Percentiles rank a stretch among this genome's conserved stretches.
Evolutionary conservation across 2,888 invertebrate genomes (phyloP).

Genomic region (Conops quadrifasciatus): DNA sequence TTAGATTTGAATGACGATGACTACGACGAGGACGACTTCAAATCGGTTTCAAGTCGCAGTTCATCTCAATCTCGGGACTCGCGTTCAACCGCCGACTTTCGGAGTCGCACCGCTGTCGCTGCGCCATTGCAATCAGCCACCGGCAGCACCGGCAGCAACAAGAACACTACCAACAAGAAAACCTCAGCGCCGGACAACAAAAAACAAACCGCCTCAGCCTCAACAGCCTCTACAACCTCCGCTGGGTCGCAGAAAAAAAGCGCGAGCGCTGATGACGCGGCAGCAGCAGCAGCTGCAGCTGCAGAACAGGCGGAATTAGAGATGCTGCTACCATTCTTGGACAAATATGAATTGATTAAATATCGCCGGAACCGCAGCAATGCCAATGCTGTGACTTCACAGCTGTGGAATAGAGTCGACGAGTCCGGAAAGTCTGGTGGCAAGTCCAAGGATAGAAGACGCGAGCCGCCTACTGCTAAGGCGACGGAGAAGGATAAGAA

Average conservation of each 20-base stretch:
- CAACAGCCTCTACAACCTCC: constrained; percentile 30
- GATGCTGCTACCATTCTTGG: constrained; percentile 64
- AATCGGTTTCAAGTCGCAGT: constrained; percentile 57
- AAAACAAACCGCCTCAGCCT: constrained; percentile 39
- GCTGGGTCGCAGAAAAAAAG: constrained; percentile 23
- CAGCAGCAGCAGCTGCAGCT: constrained; percentile 53
- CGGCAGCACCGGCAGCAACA: constrained; percentile 30
- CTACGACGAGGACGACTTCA: constrained; percentile 57
- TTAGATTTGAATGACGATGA: constrained; percentile 42
- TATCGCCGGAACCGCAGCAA: constrained; percentile 69
- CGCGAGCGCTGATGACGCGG: constrained; percentile 30
- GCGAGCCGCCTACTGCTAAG: constrained; percentile 18
- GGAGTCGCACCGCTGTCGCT: not conserved
- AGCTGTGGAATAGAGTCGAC: constrained; percentile 43
- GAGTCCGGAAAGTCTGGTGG: constrained; percentile 42
- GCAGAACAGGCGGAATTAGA: constrained; percentile 57
- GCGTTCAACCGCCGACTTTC: constrained; percentile 25
- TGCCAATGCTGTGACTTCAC: constrained; percentile 15
- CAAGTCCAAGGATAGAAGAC: constrained; percentile 44
- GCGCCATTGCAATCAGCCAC: constrained; percentile 1
- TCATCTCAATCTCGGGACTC: constrained; percentile 46
- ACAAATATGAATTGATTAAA: constrained; percentile 72
- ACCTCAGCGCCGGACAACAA: constrained; percentile 41
- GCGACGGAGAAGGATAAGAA: constrained; percentile 32
- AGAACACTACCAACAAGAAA: constrained; percentile 33